Conservation (phyloP, 2,797 vertebrate genomes). For the Sciaenops ocellatus region DNA sequence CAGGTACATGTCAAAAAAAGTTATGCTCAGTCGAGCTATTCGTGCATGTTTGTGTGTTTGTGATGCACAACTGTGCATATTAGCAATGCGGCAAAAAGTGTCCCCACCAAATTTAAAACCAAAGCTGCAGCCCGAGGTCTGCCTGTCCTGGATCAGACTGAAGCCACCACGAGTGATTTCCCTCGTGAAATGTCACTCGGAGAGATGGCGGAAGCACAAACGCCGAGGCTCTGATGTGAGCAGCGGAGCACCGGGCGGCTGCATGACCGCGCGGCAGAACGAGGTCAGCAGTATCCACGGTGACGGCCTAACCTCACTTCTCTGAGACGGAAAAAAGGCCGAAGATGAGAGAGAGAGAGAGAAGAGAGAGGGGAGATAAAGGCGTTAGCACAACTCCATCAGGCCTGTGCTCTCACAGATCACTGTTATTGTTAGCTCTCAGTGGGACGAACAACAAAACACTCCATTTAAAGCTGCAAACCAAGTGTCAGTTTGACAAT, state of each 20-base stretch:
- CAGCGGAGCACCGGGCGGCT: constrained; percentile 11
- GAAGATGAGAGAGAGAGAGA: constrained; percentile 18
- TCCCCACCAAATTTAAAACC: neutral
- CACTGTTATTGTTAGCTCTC: constrained; percentile 17
- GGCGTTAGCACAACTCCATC: neutral
- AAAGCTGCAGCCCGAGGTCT: neutral
- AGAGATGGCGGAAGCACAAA: constrained; percentile 20
- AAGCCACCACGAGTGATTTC: constrained; percentile 13
- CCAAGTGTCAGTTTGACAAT: constrained; percentile 2
- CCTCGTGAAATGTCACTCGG: constrained; percentile 8
- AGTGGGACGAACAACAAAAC: constrained; percentile 12
- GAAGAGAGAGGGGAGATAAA: neutral
- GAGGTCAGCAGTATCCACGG: constrained; percentile 45
- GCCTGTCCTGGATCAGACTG: constrained; percentile 3
- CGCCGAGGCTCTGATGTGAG: constrained; percentile 23
- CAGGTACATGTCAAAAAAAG: too few relatives aligned
- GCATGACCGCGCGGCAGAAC: constrained; percentile 5
- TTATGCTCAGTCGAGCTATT: too few relatives aligned
- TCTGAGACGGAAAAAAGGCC: constrained; percentile 8
- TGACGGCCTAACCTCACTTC: constrained; percentile 18
- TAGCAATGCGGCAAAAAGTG: neutral
- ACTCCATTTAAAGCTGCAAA: constrained; percentile 24
- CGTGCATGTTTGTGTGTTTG: too few relatives aligned
- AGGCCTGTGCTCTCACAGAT: neutral
- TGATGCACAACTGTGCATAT: too few relatives aligned